Percentiles rank a stretch among this genome's conserved stretches.
Conservation (phyloP, 2,113 vertebrate species). For the Neotoma lepida region DNA sequence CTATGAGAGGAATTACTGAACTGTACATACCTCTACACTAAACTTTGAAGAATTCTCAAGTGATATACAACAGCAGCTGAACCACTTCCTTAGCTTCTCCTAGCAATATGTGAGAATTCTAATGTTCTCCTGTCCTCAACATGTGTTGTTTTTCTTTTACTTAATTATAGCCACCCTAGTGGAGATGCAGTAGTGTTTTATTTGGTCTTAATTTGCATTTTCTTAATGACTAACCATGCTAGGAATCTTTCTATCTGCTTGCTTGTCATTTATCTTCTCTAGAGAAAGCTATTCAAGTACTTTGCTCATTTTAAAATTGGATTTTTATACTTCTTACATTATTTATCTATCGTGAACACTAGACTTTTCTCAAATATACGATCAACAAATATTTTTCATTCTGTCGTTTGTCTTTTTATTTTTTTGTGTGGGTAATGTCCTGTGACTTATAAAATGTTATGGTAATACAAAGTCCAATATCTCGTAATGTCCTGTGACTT, state of each 20-base stretch:
- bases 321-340: background rate
- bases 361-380: background rate
- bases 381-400: constrained; percentile 28
- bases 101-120: background rate
- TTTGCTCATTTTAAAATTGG: background rate
- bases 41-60: background rate
- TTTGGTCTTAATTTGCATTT: background rate
- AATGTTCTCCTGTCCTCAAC: background rate
- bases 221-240: background rate
- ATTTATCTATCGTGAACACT: background rate
- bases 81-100: background rate
- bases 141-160: background rate
- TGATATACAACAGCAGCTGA: background rate
- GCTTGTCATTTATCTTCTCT: background rate
- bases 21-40: background rate
- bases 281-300: background rate
- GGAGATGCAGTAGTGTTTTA: background rate
- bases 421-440: background rate
- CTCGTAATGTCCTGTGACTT: background rate
- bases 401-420: background rate
- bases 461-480: background rate
- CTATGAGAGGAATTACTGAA: background rate
- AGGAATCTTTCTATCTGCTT: background rate
- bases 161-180: background rate
- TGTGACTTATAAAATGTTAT: background rate